Percentiles rank a stretch among this genome's conserved stretches.
Conservation (phyloP, 2,797 vertebrate genomes). For the Oreortyx pictus region DNA sequence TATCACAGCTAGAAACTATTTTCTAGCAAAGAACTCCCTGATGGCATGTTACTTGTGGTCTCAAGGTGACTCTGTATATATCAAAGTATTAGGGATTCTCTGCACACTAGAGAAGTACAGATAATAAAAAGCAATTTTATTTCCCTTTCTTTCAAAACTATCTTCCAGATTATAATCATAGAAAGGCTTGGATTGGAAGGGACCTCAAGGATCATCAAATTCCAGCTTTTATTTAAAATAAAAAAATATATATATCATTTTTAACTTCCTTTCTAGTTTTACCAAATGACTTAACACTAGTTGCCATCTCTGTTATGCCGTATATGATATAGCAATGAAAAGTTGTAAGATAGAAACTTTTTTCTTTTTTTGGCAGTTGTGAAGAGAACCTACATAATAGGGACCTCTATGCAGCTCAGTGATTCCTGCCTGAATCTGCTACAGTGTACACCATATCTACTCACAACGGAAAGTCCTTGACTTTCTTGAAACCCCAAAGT, state of each 20-base stretch:
- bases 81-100: background rate
- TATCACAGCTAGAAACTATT: background rate
- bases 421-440: background rate
- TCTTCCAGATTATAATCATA: background rate
- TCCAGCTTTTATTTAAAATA: too few relatives aligned
- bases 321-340: background rate
- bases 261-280: background rate
- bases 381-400: background rate
- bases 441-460: rapidly evolving
- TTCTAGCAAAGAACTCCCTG: background rate
- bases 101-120: rapidly evolving
- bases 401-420: background rate
- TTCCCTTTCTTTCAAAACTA: background rate
- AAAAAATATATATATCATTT: too few relatives aligned
- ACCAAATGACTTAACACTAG: background rate
- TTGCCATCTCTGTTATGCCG: background rate
- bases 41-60: background rate
- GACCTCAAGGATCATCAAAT: background rate
- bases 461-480: background rate
- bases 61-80: background rate
- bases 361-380: background rate
- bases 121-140: background rate
- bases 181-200: background rate
- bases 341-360: background rate
- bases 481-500: background rate